Conservation (phyloP, 1,140 invertebrate species). For the Vollenhovia emeryi region DNA sequence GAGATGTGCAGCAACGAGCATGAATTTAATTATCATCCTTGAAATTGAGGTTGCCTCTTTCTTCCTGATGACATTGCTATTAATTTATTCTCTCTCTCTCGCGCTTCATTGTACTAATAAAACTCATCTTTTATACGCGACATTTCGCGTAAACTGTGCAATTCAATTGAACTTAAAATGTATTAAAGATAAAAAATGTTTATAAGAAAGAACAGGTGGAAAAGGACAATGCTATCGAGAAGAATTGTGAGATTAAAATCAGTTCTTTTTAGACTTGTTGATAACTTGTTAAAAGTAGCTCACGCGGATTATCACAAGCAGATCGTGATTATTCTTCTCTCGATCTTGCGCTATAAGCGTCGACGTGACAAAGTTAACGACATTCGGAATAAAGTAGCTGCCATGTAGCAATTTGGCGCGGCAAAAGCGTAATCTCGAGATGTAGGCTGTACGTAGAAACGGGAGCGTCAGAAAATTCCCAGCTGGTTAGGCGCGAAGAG, state of each 20-base stretch:
- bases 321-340: not conserved
- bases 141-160: not conserved
- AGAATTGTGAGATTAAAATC: not conserved
- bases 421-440: constrained; percentile 5
- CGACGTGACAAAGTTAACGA: not conserved
- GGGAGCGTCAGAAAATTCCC: constrained; percentile 30
- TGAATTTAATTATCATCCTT: constrained; percentile 39
- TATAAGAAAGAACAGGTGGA: not conserved
- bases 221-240: not conserved
- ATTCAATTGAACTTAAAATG: not conserved
- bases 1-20: not conserved
- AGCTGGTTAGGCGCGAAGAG: constrained; percentile 33
- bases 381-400: not conserved
- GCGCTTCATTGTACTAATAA: not conserved
- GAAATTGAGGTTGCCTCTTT: constrained; percentile 2
- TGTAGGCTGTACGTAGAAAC: not conserved
- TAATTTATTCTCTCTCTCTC: constrained; percentile 20
- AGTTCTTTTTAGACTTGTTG: not conserved
- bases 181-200: not conserved
- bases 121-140: not conserved
- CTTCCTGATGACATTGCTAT: not conserved
- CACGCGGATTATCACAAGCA: not conserved
- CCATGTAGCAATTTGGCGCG: not conserved
- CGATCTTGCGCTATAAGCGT: not conserved
- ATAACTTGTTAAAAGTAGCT: not conserved